phyloP scores from a whole-genome alignment of 2,888 invertebrate genomes.

The Catocala sponsa region DNA sequence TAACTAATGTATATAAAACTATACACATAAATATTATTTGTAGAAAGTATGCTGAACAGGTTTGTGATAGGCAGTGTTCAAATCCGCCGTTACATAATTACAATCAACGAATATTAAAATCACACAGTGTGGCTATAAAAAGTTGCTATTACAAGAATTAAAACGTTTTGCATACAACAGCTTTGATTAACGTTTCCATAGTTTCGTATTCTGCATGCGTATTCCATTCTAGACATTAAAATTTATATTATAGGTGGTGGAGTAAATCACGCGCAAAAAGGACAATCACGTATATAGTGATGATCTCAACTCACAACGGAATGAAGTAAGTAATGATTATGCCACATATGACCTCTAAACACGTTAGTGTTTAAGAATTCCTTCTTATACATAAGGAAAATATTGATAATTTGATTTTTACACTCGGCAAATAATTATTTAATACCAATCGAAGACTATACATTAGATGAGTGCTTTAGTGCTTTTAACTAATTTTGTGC shows the following conservation, averaged over 20 bases:
- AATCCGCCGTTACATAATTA: conserved; percentile 42
- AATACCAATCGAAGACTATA: not conserved
- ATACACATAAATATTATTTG: conserved; percentile 9
- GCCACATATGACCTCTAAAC: conserved; percentile 52
- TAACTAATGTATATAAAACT: conserved; percentile 17
- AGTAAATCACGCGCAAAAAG: conserved; percentile 61
- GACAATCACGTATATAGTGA: conserved; percentile 60
- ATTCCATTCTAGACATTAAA: conserved; percentile 29
- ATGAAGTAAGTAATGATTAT: conserved; percentile 59
- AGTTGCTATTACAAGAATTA: conserved; percentile 15
- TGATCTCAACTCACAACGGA: conserved; percentile 70
- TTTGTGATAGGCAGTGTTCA: conserved; percentile 36
- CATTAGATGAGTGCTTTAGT: no score
- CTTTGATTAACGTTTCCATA: conserved; percentile 22
- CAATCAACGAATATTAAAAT: conserved; percentile 34
- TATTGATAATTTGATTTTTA: conserved; percentile 21
- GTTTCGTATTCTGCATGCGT: conserved; percentile 36
- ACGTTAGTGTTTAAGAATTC: conserved; percentile 33
- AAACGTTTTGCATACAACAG: no score
- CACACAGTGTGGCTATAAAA: conserved; percentile 25
- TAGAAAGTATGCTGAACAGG: conserved; percentile 51
- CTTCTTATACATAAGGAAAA: conserved; percentile 33
- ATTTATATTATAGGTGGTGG: conserved; percentile 43
- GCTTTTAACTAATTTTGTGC: no score
- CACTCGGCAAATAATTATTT: not conserved